Conservation (phyloP, 1,140 invertebrate genomes). For the Drosophila nasuta region DNA sequence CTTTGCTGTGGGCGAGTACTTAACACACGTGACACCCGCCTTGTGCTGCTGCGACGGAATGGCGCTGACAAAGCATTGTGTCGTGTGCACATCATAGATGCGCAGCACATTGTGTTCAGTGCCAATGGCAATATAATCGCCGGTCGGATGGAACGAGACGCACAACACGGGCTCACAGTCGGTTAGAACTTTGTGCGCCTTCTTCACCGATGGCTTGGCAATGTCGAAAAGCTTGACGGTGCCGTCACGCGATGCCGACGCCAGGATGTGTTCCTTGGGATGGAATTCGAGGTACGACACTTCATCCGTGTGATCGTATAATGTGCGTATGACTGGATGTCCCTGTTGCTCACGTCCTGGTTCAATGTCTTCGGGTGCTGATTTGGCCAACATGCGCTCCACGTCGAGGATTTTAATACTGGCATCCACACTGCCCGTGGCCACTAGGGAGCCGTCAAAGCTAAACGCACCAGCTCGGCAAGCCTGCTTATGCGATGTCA, state of each 20-base stretch:
- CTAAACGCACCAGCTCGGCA: conserved; percentile 98
- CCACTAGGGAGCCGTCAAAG: conserved; percentile 96
- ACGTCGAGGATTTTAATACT: conserved; percentile 99
- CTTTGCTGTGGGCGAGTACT: conserved; percentile 92
- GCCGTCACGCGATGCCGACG: conserved; percentile 96
- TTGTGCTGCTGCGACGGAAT: conserved; percentile 97
- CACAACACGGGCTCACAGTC: conserved; percentile 96
- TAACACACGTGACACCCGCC: conserved; percentile 93
- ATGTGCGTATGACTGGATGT: conserved; percentile 98
- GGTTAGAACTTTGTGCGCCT: conserved; percentile 97
- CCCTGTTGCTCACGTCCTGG: conserved; percentile 93
- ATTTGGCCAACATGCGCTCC: conserved; percentile 98
- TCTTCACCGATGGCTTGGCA: conserved; percentile 98
- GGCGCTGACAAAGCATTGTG: conserved; percentile 97
- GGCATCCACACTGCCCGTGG: conserved; percentile 98
- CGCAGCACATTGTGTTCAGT: conserved; percentile 96
- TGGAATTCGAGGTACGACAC: conserved; percentile 99
- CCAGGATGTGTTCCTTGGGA: conserved; percentile 95
- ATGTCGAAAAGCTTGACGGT: conserved; percentile 99
- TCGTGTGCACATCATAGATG: conserved; percentile 97
- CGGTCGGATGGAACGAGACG: conserved; percentile 97
- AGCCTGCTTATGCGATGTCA: conserved; percentile 98
- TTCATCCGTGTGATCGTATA: conserved; percentile 99
- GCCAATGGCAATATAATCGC: conserved; percentile 97
- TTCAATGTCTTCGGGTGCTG: conserved; percentile 93